Conservation (phyloP, 2,888 invertebrate genomes). For the Sphaeridia pumilis region DNA sequence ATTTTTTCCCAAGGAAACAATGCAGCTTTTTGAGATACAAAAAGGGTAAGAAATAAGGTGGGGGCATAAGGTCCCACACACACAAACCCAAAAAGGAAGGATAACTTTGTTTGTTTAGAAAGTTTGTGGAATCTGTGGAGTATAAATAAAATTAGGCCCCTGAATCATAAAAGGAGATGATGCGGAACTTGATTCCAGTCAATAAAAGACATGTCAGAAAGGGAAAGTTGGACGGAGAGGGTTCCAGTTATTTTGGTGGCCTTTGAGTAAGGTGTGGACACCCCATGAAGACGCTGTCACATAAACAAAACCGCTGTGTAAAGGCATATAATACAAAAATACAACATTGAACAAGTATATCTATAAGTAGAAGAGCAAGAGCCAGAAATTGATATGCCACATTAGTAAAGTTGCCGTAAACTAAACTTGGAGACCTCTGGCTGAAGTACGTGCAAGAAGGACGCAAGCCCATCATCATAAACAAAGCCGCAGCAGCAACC, state of each 20-base stretch:
- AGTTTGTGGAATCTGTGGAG: background rate
- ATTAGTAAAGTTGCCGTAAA: background rate
- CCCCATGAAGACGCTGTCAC: background rate
- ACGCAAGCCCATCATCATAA: no score
- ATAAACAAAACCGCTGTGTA: background rate
- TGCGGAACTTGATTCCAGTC: background rate
- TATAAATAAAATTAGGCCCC: background rate
- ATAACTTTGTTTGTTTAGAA: no score
- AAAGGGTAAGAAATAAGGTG: no score
- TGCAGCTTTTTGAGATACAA: no score
- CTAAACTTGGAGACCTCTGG: no score
- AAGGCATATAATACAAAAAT: background rate
- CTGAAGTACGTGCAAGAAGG: no score
- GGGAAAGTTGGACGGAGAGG: background rate
- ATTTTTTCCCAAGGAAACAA: no score
- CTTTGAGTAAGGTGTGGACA: background rate
- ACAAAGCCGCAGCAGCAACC: no score
- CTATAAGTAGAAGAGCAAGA: no score
- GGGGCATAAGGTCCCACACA: no score
- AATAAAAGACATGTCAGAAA: background rate
- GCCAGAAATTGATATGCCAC: background rate
- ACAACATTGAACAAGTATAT: no score
- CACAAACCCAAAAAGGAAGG: no score
- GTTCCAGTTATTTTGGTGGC: background rate
- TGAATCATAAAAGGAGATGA: background rate